A percentile compares a stretch with the other conserved stretches of the same genome.
These are phyloP conservation scores for Antheraea mylitta DNA, from an alignment of 1,140 invertebrate species.

Conservation along the genomic window DNA sequence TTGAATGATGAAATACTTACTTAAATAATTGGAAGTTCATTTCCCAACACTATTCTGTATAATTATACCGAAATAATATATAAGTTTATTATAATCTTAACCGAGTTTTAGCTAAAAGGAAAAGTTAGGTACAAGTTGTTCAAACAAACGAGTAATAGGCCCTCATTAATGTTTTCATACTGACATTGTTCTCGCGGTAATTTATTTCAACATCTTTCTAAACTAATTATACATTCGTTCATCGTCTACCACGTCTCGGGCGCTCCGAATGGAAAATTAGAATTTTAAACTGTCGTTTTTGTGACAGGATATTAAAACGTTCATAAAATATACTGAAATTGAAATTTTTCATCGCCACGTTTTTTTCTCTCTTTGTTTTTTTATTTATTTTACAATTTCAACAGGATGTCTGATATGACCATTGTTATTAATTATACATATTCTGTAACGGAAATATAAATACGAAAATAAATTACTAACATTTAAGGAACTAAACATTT, in stretches of 20 bases:
- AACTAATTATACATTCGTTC: conserved; percentile 39
- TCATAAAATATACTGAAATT: conserved; percentile 26
- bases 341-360: conserved; percentile 10
- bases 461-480: no score
- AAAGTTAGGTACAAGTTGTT: conserved; percentile 22
- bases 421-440: no score
- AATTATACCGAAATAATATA: no score
- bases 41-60: no score
- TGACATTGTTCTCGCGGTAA: conserved; percentile 23
- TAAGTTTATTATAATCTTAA: not conserved
- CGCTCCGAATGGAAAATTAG: conserved; percentile 37
- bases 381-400: not conserved
- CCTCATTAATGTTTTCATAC: conserved; percentile 21
- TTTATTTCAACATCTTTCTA: conserved; percentile 28
- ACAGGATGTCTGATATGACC: not conserved
- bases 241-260: conserved; percentile 29
- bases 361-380: not conserved
- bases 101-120: not conserved
- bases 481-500: no score
- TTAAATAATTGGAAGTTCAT: no score
- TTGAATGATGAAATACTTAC: no score
- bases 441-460: no score
- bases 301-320: conserved; percentile 37
- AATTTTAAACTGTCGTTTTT: conserved; percentile 39
- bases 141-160: conserved; percentile 22